Evolutionary conservation across 2,797 vertebrate species (phyloP).

Genomic region (Xenentodon cancila): DNA sequence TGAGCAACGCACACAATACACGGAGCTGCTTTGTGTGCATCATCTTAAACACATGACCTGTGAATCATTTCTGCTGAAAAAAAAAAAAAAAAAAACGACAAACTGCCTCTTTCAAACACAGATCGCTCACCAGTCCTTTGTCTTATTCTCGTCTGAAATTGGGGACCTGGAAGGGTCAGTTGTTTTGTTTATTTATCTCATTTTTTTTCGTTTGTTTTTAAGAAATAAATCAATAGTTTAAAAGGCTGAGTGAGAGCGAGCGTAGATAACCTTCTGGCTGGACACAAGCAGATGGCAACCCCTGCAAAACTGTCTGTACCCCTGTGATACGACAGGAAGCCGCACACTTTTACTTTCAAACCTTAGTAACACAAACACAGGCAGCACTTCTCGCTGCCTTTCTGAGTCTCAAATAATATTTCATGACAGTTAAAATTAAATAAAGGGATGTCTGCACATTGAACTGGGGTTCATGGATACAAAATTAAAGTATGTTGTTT

Average conservation of each 20-base stretch:
- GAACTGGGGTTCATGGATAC: no score
- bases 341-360: no score
- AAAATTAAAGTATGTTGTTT: no score
- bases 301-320: no score
- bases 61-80: not conserved
- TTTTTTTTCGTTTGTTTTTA: not conserved
- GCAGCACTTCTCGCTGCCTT: no score
- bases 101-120: not conserved
- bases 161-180: not conserved
- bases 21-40: constrained; percentile 1
- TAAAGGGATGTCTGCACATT: no score
- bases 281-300: not conserved
- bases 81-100: not conserved
- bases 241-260: not conserved
- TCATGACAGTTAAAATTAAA: no score
- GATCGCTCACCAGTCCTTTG: constrained; percentile 2
- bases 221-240: not conserved
- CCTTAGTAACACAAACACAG: no score
- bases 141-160: not conserved
- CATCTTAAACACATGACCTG: constrained; percentile 4
- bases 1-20: not conserved
- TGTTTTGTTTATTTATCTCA: no score
- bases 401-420: no score
- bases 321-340: no score
- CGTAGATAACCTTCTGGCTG: not conserved